These are phyloP conservation scores for Borostomias antarcticus DNA, from an alignment of 2,797 vertebrate genomes.

Conservation along the genomic window DNA sequence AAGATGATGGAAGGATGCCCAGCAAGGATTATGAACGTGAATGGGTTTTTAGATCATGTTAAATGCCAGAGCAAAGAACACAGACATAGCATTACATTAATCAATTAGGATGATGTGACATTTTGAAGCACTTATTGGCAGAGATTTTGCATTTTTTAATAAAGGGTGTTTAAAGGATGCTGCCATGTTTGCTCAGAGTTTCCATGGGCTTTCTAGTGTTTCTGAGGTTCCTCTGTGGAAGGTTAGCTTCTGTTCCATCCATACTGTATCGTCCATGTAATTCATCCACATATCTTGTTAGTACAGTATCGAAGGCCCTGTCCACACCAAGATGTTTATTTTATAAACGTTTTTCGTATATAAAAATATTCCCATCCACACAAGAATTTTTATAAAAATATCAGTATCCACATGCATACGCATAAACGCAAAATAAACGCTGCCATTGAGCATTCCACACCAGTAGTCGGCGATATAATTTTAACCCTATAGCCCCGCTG, in stretches of 20 bases:
- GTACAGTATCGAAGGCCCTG: not conserved
- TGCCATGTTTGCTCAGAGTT: not conserved
- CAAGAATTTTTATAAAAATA: too few relatives aligned
- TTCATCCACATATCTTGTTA: not conserved
- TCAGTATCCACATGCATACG: too few relatives aligned
- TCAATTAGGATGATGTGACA: constrained; percentile 37
- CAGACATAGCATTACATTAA: constrained; percentile 27
- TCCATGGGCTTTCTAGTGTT: not conserved
- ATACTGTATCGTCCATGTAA: not conserved
- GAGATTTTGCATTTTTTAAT: not conserved
- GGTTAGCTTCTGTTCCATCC: not conserved
- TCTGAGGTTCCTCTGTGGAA: not conserved
- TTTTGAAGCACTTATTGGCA: constrained; percentile 28
- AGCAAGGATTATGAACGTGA: constrained; percentile 32
- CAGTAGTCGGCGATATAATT: too few relatives aligned
- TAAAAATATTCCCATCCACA: too few relatives aligned
- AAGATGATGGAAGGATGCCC: constrained; percentile 31
- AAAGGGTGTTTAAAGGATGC: not conserved
- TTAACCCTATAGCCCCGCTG: too few relatives aligned
- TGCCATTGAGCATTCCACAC: too few relatives aligned
- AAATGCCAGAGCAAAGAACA: constrained; percentile 26
- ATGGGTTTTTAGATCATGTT: constrained; percentile 28
- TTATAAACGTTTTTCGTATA: too few relatives aligned
- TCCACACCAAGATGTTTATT: too few relatives aligned
- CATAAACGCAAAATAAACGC: too few relatives aligned